Evolutionary conservation across 2,888 invertebrate species (phyloP), one percentile per base, ranked within the genome.

Genomic region (Pachycephus smyrnensis): DNA sequence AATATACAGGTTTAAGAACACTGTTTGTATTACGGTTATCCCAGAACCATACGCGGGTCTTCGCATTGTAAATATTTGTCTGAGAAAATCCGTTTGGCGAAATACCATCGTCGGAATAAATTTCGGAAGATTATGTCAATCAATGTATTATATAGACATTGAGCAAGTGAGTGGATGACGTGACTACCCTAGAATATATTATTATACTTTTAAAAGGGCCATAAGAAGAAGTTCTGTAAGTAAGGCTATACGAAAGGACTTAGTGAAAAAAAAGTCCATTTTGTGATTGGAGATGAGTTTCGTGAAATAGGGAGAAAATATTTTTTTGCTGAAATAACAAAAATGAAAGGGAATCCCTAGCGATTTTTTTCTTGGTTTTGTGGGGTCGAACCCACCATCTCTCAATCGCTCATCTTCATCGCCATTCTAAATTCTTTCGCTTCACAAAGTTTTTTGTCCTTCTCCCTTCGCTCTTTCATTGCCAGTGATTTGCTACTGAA

Each of bases 1-100:
- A 84, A 84, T 82, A 80, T 79, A 75, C 82, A 75, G 77, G 80
- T 84, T 82, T 77, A 81, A 83, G 85, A 86, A 85, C 80, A 32
- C 31, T 71, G 79, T 81, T 83, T 79, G 80, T 83, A 80, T 81
- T 71, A 73, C 77, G 40, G 40, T 71, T 71, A 71, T 32, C 32
- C 69, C 71, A 12, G 37, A 15, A 69, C 55, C 73, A 12, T 75
- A 75, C 69, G 76, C 69, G 35, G 73, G 73, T 73, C 69, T 35
- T 40, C 71, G 31, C 4, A 75, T 68, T 69, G 32, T 77, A 77
- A 77, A 79, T 78, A 76, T 79, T 76, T 37, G 77, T 15, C 71
- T 30, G 31, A 32, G 71, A 71, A 71, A 71, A 71, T 71, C 31
- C 11, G 31, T 78, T 40, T 69, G 76, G 31, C 69, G 75, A 68